phyloP scores from a whole-genome alignment of 2,113 vertebrate species.

The Muntiacus reevesi region DNA sequence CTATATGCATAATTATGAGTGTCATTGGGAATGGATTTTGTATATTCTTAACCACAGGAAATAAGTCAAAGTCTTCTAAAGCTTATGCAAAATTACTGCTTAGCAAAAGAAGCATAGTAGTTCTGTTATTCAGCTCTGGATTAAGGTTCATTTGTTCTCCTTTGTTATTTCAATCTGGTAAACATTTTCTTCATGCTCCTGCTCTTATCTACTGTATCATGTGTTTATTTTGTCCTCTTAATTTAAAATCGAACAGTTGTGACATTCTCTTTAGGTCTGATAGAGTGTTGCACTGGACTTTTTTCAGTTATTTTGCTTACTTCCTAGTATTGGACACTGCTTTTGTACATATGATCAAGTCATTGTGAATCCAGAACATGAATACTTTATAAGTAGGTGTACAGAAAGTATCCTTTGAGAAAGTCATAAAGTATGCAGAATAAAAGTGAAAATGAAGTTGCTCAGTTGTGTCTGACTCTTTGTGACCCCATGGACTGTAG shows the following conservation, averaged over 20 bases:
- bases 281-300: not conserved
- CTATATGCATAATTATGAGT: conserved; percentile 2
- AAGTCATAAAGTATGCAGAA: not conserved
- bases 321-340: not conserved
- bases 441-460: not conserved
- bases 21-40: conserved; percentile 28
- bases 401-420: not conserved
- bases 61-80: conserved; percentile 60
- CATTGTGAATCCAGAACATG: not conserved
- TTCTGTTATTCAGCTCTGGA: not conserved
- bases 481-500: not conserved
- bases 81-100: conserved; percentile 44
- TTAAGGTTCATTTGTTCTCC: conserved; percentile 18
- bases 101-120: not conserved
- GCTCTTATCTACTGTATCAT: not conserved
- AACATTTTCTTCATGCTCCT: not conserved
- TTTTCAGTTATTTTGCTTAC: not conserved
- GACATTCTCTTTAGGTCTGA: not conserved
- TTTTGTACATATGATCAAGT: not conserved
- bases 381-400: not conserved
- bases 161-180: conserved; percentile 38
- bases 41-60: not conserved
- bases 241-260: not conserved
- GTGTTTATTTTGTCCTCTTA: not conserved
- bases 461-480: not conserved